A percentile compares a stretch with the other conserved stretches of the same genome.
Conservation (phyloP, 2,888 invertebrate species). For the Diaphora mendica region DNA sequence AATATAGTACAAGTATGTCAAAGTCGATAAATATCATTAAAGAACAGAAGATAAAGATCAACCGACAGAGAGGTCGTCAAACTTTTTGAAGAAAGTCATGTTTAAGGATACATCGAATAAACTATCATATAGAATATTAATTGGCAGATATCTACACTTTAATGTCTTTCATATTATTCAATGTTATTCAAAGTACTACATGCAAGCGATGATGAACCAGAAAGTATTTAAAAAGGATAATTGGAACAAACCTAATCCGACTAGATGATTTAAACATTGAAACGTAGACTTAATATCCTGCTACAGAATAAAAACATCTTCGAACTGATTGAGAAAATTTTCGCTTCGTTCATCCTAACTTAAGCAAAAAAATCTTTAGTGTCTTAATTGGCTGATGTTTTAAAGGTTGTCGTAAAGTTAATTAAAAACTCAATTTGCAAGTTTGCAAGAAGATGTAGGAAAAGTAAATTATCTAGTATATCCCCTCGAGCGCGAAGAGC, state of each 20-base stretch:
- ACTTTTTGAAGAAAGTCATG: too few relatives aligned
- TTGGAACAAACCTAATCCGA: neutral
- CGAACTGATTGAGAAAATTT: neutral
- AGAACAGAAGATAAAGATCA: too few relatives aligned
- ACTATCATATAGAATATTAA: neutral
- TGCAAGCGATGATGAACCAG: neutral
- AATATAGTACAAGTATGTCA: too few relatives aligned
- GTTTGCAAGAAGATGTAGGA: neutral
- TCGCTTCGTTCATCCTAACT: neutral
- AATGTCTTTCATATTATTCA: too few relatives aligned
- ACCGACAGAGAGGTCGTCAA: too few relatives aligned
- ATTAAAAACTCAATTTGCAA: slow-evolving; percentile 3
- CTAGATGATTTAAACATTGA: neutral
- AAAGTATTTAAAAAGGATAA: neutral
- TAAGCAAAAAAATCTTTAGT: neutral
- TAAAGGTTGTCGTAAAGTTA: neutral
- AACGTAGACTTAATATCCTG: neutral
- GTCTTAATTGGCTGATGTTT: neutral
- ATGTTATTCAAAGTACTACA: too few relatives aligned
- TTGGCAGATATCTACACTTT: too few relatives aligned
- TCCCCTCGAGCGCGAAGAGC: too few relatives aligned
- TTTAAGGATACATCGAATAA: too few relatives aligned
- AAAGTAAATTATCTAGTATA: neutral
- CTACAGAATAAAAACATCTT: neutral
- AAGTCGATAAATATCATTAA: too few relatives aligned